Percentiles rank a stretch among this genome's conserved stretches.
Evolutionary conservation across 1,140 invertebrate species (phyloP).

Genomic region (Cephus cinctus): DNA sequence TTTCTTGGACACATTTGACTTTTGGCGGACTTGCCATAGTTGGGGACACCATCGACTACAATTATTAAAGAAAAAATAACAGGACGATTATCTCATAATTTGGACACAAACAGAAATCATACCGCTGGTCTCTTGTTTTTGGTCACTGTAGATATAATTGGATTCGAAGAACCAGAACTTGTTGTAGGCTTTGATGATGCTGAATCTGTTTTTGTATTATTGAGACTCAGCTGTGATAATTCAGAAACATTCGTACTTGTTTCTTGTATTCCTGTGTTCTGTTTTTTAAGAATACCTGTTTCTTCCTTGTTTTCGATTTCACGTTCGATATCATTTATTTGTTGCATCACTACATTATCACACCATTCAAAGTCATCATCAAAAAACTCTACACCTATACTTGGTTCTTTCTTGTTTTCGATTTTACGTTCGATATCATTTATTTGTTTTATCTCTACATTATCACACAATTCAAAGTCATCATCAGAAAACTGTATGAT

Average conservation of each 20-base stretch:
- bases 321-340: conserved; percentile 4
- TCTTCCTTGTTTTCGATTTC: neutral
- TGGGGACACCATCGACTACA: conserved; percentile 13
- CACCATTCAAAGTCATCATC: conserved; percentile 28
- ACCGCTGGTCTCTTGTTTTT: conserved; percentile 22
- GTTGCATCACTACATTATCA: conserved; percentile 15
- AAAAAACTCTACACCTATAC: conserved; percentile 7
- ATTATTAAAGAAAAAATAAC: neutral
- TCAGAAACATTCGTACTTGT: neutral
- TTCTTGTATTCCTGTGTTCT: neutral
- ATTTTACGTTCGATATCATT: neutral
- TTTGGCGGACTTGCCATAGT: conserved; percentile 14
- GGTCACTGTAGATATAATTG: neutral
- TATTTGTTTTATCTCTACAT: neutral
- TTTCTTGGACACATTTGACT: neutral
- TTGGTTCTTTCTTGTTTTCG: neutral
- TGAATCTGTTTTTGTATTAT: neutral
- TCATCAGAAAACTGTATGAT: neutral
- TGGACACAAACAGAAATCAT: neutral
- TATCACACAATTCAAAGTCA: neutral
- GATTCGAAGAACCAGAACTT: neutral
- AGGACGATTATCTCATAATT: neutral
- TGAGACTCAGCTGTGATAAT: neutral
- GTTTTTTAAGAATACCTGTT: neutral
- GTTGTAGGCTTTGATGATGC: neutral